Base-by-base conservation (phyloP, 2,113 vertebrate genomes). In the Aleadryas rufinucha region DNA sequence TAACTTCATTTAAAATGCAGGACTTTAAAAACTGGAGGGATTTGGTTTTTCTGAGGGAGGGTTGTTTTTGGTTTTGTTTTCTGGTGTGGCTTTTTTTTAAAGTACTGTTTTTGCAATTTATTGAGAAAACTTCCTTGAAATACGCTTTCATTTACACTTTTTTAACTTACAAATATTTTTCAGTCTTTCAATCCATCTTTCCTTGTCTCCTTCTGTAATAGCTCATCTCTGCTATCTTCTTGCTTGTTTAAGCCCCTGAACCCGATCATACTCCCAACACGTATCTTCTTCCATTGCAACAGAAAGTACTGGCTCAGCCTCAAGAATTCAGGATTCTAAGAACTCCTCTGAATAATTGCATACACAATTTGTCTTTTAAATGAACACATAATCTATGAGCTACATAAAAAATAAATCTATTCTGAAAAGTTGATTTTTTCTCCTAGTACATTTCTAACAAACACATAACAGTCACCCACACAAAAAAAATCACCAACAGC, bases 251-350 rank as follows among this genome's bases (percentile, higher is more conserved):
- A 95, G 68, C 44, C 60, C 79, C 7, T 3, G 90, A 94, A 96
- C 54, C 41, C 49, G 85, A 96, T 70, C 63, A 3, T 63, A 60
- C 33, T 74, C 68, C 56, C 63, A 63, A 93, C 5, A 3, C 44
- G 21, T 35, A 85, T 74, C 90, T 93, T 93, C 84, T 82, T 93
- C 82, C 72, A 94, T 63, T 80, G 87, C 90, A 86, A 65, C 63
- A 93, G 70, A 92, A 96, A 91, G 56, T 70, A 92, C 60, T 96
- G 93, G 87, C 90, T 90, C 71, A 90, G 92, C 22, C 83, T 88
- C 93, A 96, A 92, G 71, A 93, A 96, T 81, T 0, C 44, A 9
- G 31, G 82, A 81, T 96, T 93, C 93, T 93, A 94, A 84, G 68
- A 96, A 95, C 60, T 89, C 50, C 50, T 91, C 61, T 90, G 71